Evolutionary conservation across 2,113 vertebrate genomes (phyloP).

Genomic region (Camarhynchus parvulus): DNA sequence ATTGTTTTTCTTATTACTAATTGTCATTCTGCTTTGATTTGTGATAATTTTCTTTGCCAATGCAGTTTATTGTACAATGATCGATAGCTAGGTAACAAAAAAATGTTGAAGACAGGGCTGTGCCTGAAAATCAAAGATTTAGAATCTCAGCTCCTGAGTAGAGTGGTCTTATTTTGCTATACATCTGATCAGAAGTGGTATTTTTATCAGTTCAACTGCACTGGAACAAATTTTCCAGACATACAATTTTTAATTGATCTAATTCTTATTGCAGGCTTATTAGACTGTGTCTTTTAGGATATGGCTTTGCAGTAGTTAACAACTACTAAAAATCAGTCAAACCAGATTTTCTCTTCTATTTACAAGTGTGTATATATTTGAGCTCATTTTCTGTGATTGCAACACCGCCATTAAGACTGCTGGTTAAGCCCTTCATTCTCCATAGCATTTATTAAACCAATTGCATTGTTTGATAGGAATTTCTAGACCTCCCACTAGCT

Average conservation of each 20-base stretch:
- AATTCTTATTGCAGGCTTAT: neutral
- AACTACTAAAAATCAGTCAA: neutral
- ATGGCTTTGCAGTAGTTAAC: accelerated
- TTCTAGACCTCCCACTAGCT: neutral
- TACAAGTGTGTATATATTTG: neutral
- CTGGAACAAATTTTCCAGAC: neutral
- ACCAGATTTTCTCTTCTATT: neutral
- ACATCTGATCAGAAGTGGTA: neutral
- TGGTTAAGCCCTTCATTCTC: neutral
- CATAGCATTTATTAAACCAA: neutral
- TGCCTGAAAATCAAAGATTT: neutral
- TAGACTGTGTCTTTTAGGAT: neutral
- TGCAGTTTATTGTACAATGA: neutral
- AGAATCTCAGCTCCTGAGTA: neutral
- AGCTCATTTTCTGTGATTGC: neutral
- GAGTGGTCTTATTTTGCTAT: neutral
- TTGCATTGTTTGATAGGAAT: neutral
- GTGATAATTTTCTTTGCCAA: neutral
- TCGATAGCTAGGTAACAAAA: neutral
- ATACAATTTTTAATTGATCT: neutral
- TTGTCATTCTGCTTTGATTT: neutral
- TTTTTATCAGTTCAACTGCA: neutral
- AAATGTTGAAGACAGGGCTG: neutral
- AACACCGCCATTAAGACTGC: neutral
- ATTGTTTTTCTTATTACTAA: neutral